A percentile compares a stretch with the other conserved stretches of the same genome.
Conservation (phyloP, 2,113 vertebrate genomes). For the Helogale parvula region DNA sequence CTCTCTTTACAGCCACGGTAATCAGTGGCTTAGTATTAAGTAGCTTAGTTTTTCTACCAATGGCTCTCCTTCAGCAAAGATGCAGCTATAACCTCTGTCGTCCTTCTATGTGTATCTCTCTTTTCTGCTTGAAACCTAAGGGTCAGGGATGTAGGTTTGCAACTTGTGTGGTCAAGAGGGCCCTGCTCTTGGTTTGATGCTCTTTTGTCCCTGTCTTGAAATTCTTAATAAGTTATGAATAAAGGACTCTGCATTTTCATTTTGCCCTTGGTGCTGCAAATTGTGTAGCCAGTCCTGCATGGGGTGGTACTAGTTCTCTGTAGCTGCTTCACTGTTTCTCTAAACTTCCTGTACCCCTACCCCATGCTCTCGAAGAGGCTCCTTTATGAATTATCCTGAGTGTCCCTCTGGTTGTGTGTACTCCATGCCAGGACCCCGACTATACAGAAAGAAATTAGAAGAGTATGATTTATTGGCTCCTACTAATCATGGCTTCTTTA, state of each 20-base stretch:
- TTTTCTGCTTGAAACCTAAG: not conserved
- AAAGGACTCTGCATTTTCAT: not conserved
- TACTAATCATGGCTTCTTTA: conserved; percentile 12
- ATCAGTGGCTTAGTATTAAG: not conserved
- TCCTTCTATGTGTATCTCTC: not conserved
- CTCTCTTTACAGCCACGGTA: not conserved
- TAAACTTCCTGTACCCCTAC: not conserved
- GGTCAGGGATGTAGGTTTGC: not conserved
- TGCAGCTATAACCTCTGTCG: not conserved
- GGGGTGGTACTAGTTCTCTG: not conserved
- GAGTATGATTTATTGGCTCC: not conserved
- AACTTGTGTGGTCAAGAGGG: not conserved
- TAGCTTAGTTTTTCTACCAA: not conserved
- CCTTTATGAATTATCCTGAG: not conserved
- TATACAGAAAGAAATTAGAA: not conserved
- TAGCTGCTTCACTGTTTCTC: not conserved
- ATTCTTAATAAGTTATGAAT: not conserved
- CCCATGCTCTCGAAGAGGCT: not conserved
- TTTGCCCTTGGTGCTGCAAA: not conserved
- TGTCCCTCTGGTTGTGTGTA: not conserved
- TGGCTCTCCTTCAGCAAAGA: not conserved
- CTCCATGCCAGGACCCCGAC: not conserved
- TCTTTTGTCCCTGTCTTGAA: not conserved
- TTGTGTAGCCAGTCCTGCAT: not conserved
- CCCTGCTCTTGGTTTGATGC: not conserved